Conservation (phyloP, 2,888 invertebrate genomes). For the Cheilosia urbana region DNA sequence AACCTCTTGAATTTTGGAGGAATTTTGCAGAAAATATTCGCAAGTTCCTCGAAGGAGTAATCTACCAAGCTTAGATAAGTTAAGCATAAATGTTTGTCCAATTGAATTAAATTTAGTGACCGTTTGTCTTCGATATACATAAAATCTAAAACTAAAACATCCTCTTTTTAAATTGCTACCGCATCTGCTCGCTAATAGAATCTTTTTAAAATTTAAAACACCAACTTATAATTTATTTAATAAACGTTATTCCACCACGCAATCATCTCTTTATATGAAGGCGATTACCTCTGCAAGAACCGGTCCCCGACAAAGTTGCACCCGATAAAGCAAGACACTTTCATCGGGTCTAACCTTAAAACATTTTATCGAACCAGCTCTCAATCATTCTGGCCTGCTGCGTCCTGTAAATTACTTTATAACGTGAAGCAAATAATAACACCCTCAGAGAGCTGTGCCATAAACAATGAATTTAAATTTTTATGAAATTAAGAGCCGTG, state of each 20-base stretch:
- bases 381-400: constrained; percentile 39
- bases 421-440: constrained; percentile 69
- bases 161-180: neutral
- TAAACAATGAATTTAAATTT: constrained; percentile 73
- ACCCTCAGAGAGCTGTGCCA: constrained; percentile 47
- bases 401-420: constrained; percentile 73
- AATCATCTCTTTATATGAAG: constrained; percentile 38
- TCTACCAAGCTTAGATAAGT: too few relatives aligned
- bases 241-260: neutral
- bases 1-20: too few relatives aligned
- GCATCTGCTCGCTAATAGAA: constrained; percentile 9
- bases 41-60: too few relatives aligned
- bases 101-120: too few relatives aligned
- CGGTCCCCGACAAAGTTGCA: constrained; percentile 30
- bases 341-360: constrained; percentile 40
- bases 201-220: neutral
- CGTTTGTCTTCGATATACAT: too few relatives aligned
- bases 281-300: neutral
- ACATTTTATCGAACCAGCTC: constrained; percentile 30
- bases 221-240: neutral
- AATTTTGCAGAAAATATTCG: too few relatives aligned
- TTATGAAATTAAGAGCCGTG: constrained; percentile 69
- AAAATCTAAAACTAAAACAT: too few relatives aligned
- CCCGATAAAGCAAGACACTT: constrained; percentile 40
- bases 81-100: too few relatives aligned